These are phyloP conservation scores for Ctenopoma kingsleyae DNA, from an alignment of 2,797 vertebrate genomes.

Conservation along the genomic window DNA sequence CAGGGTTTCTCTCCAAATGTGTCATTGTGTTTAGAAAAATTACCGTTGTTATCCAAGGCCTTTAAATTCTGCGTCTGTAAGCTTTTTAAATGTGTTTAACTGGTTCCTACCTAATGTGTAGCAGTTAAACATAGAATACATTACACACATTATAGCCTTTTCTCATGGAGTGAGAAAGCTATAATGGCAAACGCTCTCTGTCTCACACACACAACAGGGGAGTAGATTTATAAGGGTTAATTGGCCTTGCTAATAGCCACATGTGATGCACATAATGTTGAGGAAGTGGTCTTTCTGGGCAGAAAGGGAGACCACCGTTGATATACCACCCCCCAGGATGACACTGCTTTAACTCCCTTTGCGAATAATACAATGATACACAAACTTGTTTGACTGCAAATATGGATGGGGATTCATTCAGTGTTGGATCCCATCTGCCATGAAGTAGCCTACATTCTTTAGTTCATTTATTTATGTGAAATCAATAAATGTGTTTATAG, in stretches of 20 bases:
- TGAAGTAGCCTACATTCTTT: not conserved
- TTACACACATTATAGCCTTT: slow-evolving; percentile 32
- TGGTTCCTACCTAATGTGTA: slow-evolving; percentile 25
- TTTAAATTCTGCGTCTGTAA: slow-evolving; percentile 34
- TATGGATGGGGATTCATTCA: no score
- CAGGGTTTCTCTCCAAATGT: slow-evolving; percentile 31
- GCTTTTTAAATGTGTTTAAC: slow-evolving; percentile 42
- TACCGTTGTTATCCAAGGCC: slow-evolving; percentile 6
- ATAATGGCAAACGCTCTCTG: slow-evolving; percentile 19
- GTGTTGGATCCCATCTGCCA: no score
- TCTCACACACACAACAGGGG: slow-evolving; percentile 45
- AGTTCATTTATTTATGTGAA: not conserved
- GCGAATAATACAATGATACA: slow-evolving; percentile 1
- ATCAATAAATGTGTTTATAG: not conserved
- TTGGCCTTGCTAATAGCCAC: slow-evolving; percentile 51
- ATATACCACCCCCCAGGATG: slow-evolving; percentile 41
- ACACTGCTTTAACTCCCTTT: slow-evolving; percentile 17
- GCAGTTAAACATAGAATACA: slow-evolving; percentile 32
- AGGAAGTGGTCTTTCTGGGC: slow-evolving; percentile 52
- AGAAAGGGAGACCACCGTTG: slow-evolving; percentile 46
- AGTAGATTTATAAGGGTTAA: slow-evolving; percentile 62
- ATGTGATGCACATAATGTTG: slow-evolving; percentile 56
- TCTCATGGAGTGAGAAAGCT: slow-evolving; percentile 19
- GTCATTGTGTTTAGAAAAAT: slow-evolving; percentile 30
- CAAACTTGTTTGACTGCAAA: no score